Conservation (phyloP, 2,113 vertebrate genomes). For the Aythya baeri region DNA sequence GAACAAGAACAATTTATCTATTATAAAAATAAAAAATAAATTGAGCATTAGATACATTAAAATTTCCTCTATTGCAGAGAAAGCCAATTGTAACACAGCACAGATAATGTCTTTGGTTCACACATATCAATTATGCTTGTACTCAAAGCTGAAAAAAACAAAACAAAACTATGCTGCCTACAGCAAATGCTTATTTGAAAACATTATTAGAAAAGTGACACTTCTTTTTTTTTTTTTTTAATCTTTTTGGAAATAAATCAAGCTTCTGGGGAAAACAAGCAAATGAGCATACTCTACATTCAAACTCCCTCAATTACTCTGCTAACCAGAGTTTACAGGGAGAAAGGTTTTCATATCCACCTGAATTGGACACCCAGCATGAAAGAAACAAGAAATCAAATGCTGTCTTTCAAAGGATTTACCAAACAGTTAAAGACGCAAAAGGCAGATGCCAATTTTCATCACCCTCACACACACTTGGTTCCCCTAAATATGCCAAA, state of each 20-base stretch:
- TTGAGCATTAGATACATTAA: not conserved
- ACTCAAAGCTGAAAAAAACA: not conserved
- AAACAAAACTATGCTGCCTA: not conserved
- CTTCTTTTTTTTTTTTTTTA: not conserved
- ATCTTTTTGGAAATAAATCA: not conserved
- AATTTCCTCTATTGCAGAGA: not conserved
- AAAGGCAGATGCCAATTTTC: not conserved
- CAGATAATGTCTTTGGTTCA: not conserved
- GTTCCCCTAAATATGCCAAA: not conserved
- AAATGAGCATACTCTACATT: not conserved
- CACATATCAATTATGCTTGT: not conserved
- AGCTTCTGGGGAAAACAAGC: not conserved
- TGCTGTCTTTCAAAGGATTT: not conserved
- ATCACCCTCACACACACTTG: not conserved
- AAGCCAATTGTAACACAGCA: not conserved
- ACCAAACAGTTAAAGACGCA: not conserved
- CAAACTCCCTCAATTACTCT: not conserved
- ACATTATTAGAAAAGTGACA: not conserved
- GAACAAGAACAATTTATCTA: not conserved
- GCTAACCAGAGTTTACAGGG: not conserved
- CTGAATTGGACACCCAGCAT: not conserved
- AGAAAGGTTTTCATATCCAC: not conserved
- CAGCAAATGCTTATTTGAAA: not conserved
- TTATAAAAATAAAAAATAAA: rapidly evolving
- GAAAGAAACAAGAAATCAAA: not conserved